Base-by-base conservation (phyloP, 2,888 invertebrate genomes). In the Rhagium mordax region DNA sequence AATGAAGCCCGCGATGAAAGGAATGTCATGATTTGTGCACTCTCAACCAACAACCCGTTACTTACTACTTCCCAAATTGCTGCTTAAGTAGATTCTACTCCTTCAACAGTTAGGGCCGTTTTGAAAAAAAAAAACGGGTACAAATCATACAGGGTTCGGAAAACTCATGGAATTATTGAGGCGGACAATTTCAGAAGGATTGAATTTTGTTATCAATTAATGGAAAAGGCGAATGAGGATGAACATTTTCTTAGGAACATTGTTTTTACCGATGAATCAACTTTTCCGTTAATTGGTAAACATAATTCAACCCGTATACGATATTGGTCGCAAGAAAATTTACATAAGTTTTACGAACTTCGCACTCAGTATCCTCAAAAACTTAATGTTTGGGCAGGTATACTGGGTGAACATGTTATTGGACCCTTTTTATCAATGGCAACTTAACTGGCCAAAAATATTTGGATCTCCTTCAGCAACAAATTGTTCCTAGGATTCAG, bases 191-290 rank as follows among this genome's bases (percentile, higher is more conserved):
- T 18, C 2, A 16, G 29, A 10, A 33, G 29, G 41, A 29, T 27
- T 24, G 27, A 24, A 57, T 27, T 27, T 57, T 57, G 10, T 57
- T n/a, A 57, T 1, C 2, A n/a, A 24, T 20, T 24, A 27, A 27
- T 27, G 27, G 24, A 57, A 27, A 21, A n/a, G 1, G 57, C 15
- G 27, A 57, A 57, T 24, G 4, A 21, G 15, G 15, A 57, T 57
- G 57, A 57, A 33, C 15, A 60, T 61, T 48, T 61, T 47, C 41
- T 61, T 13, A n/a, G 47, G 21, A 61, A 48, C 41, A 61, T 47
- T 61, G n/a, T 48, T 6, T 61, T 21, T 20, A 61, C 61, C 47
- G 61, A 61, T 47, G 21, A 61, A 47, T 61, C 61, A n/a, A 20
- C 61, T 13, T 61, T 61, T 61, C 21, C 48, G n/a, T 47, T 47